Percentiles rank a stretch among this genome's conserved stretches.
phyloP scores from a whole-genome alignment of 1,140 invertebrate genomes.

The Trichomalopsis sarcophagae region DNA sequence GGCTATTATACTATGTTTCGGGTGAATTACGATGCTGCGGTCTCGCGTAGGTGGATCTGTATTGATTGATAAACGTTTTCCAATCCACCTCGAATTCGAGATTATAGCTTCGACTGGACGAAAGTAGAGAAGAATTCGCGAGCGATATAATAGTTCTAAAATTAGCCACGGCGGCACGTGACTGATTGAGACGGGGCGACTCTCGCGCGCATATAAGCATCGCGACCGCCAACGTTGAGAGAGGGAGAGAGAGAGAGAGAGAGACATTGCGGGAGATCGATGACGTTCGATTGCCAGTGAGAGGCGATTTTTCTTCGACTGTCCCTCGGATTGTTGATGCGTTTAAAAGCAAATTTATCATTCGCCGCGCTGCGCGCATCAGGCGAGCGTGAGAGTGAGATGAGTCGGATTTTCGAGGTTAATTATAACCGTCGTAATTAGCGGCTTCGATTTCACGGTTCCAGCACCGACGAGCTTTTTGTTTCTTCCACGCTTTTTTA shows the following conservation, averaged over 20 bases:
- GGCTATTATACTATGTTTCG: neutral
- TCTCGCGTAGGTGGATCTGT: too few species aligned
- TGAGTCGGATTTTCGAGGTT: neutral
- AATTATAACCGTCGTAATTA: neutral
- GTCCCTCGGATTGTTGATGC: conserved; percentile 1
- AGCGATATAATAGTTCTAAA: neutral
- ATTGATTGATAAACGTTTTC: too few species aligned
- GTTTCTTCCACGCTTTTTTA: neutral
- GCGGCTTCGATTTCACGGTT: neutral
- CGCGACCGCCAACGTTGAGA: neutral
- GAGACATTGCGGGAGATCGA: conserved; percentile 5
- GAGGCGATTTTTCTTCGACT: neutral
- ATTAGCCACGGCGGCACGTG: neutral
- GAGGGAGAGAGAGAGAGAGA: neutral
- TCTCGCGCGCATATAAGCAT: neutral
- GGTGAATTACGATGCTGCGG: too few species aligned
- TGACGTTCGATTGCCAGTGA: conserved; percentile 4
- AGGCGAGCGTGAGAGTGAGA: neutral
- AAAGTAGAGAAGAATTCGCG: too few species aligned
- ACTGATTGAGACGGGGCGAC: conserved; percentile 5
- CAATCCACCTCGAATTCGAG: too few species aligned
- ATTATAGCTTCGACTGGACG: too few species aligned
- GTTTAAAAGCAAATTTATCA: conserved; percentile 31
- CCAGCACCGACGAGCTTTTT: neutral
- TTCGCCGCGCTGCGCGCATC: neutral